Conservation (phyloP, 1,140 invertebrate species). For the Drosophila mauritiana region DNA sequence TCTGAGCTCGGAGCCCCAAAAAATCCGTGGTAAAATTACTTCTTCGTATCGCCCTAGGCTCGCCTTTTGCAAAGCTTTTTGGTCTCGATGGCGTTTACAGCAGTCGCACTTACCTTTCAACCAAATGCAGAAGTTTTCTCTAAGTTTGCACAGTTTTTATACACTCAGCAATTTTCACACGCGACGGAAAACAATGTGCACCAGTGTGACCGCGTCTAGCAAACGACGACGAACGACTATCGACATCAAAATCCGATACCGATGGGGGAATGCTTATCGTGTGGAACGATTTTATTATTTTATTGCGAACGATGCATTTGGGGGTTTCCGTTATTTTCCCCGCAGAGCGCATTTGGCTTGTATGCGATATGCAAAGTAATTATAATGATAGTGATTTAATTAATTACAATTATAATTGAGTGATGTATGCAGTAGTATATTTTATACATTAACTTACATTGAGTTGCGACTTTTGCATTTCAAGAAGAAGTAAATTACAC, state of each 20-base stretch:
- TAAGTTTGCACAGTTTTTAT: slow-evolving; percentile 69
- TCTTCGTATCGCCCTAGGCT: not conserved
- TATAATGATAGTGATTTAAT: too few species aligned
- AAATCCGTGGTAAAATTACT: slow-evolving; percentile 8
- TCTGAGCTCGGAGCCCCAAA: slow-evolving; percentile 56
- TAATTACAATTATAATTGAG: too few species aligned
- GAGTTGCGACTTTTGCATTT: too few species aligned
- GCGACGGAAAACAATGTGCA: slow-evolving; percentile 68
- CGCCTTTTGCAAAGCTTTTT: not conserved
- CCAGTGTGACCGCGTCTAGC: slow-evolving; percentile 14
- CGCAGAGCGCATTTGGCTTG: too few species aligned
- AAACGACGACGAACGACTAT: too few species aligned
- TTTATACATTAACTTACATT: too few species aligned
- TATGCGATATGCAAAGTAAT: too few species aligned
- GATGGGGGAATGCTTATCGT: not conserved
- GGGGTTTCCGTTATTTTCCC: too few species aligned
- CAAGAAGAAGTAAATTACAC: too few species aligned
- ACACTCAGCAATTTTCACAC: slow-evolving; percentile 56
- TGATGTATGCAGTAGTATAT: too few species aligned
- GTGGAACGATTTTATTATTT: too few species aligned
- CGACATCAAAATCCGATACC: not conserved
- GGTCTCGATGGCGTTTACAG: not conserved
- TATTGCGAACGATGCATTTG: too few species aligned
- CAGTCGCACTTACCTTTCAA: slow-evolving; percentile 58
- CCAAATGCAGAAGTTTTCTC: slow-evolving; percentile 29